These are phyloP conservation scores for Rana temporaria DNA, from an alignment of 2,113 vertebrate genomes.

Conservation along the genomic window DNA sequence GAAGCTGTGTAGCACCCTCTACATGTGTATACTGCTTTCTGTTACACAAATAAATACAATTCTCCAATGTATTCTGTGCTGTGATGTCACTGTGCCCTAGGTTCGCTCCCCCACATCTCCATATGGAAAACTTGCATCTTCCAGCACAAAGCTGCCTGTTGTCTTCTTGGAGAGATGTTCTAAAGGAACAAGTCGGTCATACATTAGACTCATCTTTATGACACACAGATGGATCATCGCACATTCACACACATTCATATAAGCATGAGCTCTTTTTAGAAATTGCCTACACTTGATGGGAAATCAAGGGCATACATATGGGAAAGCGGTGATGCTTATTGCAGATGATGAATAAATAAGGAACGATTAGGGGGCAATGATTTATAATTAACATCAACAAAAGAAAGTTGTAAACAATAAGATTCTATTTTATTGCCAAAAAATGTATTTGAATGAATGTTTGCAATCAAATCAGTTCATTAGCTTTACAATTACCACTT, in stretches of 20 bases:
- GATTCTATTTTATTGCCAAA: too few species aligned
- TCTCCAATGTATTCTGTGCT: conserved; percentile 8
- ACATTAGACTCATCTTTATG: conserved; percentile 26
- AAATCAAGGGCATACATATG: background rate
- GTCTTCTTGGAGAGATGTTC: conserved; percentile 14
- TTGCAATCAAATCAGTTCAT: too few species aligned
- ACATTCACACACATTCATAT: conserved; percentile 9
- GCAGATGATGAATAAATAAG: too few species aligned
- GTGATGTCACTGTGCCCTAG: conserved; percentile 25
- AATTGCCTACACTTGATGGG: background rate
- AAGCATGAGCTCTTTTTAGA: conserved; percentile 21
- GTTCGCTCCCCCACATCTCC: background rate
- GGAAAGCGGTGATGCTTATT: too few species aligned
- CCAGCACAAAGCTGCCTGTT: conserved; percentile 37
- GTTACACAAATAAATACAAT: background rate
- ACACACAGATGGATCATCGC: conserved; percentile 35
- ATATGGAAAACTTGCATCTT: conserved; percentile 33
- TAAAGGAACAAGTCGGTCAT: conserved; percentile 23
- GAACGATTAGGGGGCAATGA: too few species aligned
- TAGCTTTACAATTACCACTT: too few species aligned
- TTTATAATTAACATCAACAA: too few species aligned
- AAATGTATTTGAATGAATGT: too few species aligned
- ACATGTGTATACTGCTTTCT: too few species aligned
- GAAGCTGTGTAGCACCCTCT: too few species aligned
- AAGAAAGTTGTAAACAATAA: too few species aligned